These are phyloP conservation scores for Clamator glandarius DNA, from an alignment of 2,797 vertebrate genomes.

Conservation along the genomic window DNA sequence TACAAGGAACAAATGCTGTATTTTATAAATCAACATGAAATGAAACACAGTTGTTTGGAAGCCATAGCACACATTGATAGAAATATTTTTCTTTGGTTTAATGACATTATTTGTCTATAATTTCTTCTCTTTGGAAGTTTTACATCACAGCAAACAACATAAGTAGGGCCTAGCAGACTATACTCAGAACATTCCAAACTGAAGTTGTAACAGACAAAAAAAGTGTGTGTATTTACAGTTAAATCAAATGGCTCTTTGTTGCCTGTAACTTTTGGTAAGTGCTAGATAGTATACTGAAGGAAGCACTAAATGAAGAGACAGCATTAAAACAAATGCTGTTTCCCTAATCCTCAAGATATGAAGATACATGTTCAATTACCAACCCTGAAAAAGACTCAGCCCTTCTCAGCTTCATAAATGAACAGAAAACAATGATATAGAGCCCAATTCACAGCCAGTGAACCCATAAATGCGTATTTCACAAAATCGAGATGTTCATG, in stretches of 20 bases:
- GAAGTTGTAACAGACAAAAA: background rate
- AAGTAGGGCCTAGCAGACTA: background rate
- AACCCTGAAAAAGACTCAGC: background rate
- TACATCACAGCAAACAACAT: background rate
- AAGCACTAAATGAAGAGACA: background rate
- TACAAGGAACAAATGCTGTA: background rate
- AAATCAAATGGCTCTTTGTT: background rate
- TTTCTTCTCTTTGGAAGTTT: background rate
- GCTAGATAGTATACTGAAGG: background rate
- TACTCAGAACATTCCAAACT: background rate
- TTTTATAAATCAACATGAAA: background rate
- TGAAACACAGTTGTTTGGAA: background rate
- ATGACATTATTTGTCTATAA: background rate
- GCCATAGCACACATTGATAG: fast-evolving
- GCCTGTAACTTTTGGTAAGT: background rate
- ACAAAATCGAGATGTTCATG: fast-evolving
- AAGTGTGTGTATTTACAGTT: background rate
- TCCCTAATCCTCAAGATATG: background rate
- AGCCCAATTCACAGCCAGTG: background rate
- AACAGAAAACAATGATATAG: background rate
- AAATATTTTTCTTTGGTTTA: background rate
- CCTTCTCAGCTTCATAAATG: background rate
- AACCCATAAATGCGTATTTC: background rate
- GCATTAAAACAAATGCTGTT: background rate
- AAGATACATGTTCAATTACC: background rate